These are phyloP conservation scores for Pristionchus arcanus DNA, from an alignment of 2,888 invertebrate genomes.

Conservation along the genomic window DNA sequence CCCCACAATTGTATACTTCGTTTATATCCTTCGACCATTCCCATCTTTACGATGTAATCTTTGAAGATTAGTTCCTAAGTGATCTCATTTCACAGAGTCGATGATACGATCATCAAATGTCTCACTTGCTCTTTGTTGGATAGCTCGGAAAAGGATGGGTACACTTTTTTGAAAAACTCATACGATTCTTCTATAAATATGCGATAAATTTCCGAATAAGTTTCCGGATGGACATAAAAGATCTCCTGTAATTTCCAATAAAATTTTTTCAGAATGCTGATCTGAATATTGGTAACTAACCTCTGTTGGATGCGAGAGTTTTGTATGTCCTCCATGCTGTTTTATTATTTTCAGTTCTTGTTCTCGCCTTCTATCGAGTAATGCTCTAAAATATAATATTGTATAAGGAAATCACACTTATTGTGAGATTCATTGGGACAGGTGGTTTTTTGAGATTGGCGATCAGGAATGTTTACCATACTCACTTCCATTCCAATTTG, in stretches of 20 bases:
- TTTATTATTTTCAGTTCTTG: constrained; percentile 5
- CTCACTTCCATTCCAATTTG: constrained; percentile 10
- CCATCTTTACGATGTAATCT: constrained; percentile 20
- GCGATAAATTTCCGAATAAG: not conserved
- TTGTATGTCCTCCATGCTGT: not conserved
- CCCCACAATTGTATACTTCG: not conserved
- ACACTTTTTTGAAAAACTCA: not conserved
- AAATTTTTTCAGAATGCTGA: not conserved
- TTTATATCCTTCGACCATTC: not conserved
- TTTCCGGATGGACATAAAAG: not conserved
- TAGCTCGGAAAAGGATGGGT: not conserved
- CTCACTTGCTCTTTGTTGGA: not conserved
- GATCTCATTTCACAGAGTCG: not conserved
- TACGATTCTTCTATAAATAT: not conserved
- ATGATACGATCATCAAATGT: too few relatives aligned
- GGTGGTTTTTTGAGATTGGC: too few relatives aligned
- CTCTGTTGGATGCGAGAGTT: not conserved
- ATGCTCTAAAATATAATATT: not conserved
- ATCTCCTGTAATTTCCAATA: not conserved
- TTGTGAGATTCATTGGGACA: too few relatives aligned
- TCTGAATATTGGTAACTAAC: too few relatives aligned
- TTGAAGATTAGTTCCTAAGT: constrained; percentile 19
- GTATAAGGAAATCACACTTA: too few relatives aligned
- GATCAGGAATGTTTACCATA: too few relatives aligned
- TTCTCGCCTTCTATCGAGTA: not conserved